These are phyloP conservation scores for Gymnopithys bicolor DNA, from an alignment of 2,797 vertebrate species.

Conservation along the genomic window DNA sequence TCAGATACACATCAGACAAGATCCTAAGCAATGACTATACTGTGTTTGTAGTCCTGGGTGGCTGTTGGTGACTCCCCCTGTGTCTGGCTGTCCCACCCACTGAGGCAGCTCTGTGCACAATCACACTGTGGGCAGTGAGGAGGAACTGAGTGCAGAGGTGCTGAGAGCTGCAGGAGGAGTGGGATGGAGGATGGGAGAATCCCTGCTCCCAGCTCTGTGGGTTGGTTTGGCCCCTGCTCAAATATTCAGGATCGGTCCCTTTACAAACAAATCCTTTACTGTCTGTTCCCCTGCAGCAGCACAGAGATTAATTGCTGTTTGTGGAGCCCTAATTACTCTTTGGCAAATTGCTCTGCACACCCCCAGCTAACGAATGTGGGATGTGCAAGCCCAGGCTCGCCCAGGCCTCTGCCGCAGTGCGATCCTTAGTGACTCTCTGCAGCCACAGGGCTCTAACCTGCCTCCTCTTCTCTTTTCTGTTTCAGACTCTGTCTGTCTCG, in stretches of 20 bases:
- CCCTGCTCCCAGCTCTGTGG: background rate
- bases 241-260: background rate
- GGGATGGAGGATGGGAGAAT: accelerated
- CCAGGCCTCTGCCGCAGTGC: background rate
- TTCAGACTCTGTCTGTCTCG: conserved; percentile 94
- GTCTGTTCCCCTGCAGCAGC: conserved; percentile 13
- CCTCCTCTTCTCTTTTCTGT: background rate
- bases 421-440: background rate
- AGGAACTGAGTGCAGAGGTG: accelerated
- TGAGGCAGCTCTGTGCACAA: background rate
- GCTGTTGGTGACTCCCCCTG: background rate
- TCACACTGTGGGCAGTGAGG: background rate
- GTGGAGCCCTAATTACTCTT: background rate
- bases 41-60: background rate
- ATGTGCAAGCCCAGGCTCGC: background rate
- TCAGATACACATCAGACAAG: background rate
- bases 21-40: background rate
- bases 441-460: background rate
- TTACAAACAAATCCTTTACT: background rate
- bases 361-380: background rate
- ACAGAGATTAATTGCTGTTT: conserved; percentile 16
- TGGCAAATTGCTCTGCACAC: background rate
- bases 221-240: background rate
- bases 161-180: background rate
- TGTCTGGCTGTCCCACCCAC: background rate